Conservation (phyloP, 2,888 invertebrate species). For the Pristionchus exspectatus region DNA sequence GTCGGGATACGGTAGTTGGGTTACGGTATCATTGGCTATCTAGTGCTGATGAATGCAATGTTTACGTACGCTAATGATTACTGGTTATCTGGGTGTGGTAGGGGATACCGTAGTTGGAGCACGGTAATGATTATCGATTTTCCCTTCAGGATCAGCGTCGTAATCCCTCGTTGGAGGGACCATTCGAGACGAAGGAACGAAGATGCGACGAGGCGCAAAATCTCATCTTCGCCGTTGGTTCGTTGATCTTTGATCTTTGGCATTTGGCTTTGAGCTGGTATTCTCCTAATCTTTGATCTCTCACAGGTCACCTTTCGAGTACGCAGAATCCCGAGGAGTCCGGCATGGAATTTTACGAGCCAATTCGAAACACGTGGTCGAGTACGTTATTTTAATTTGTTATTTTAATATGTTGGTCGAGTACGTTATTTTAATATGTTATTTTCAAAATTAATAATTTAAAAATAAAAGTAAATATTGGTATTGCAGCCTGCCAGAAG, state of each 20-base stretch:
- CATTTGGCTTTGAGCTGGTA: too few relatives aligned
- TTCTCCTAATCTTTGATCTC: background rate
- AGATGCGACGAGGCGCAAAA: conserved; percentile 84
- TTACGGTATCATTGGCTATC: background rate
- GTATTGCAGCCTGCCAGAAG: background rate
- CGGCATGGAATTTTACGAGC: conserved; percentile 14
- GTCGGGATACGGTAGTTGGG: background rate
- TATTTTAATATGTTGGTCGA: background rate
- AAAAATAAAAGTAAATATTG: background rate
- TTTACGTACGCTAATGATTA: background rate
- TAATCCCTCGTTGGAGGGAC: conserved; percentile 88
- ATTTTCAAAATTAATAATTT: background rate
- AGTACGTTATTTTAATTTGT: background rate
- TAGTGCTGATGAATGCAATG: background rate
- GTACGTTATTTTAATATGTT: too few relatives aligned
- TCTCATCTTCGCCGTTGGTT: conserved; percentile 65
- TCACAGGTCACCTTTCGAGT: background rate
- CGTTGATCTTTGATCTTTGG: background rate
- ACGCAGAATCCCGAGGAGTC: background rate
- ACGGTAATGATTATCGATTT: background rate
- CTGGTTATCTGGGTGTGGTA: background rate
- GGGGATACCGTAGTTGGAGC: background rate
- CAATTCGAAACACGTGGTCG: background rate
- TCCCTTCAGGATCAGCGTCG: conserved; percentile 86
- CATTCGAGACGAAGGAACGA: conserved; percentile 86